These are phyloP conservation scores for Copidosoma aretas DNA, from an alignment of 2,888 invertebrate species.

Conservation along the genomic window DNA sequence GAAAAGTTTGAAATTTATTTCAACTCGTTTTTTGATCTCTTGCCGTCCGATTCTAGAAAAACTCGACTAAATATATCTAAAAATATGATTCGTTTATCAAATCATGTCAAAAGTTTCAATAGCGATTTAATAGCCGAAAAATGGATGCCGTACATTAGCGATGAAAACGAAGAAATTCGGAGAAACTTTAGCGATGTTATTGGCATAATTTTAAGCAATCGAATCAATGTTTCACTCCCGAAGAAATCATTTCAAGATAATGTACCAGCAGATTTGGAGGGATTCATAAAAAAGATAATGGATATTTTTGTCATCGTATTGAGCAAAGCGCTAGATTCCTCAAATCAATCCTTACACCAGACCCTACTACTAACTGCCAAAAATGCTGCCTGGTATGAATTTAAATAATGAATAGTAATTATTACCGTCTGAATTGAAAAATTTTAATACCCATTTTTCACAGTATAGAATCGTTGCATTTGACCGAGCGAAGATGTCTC, in stretches of 20 bases:
- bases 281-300: constrained; percentile 63
- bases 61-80: constrained; percentile 58
- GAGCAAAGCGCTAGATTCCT: constrained; percentile 61
- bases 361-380: constrained; percentile 66
- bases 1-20: constrained; percentile 49
- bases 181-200: constrained; percentile 57
- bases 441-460: not conserved
- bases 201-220: constrained; percentile 53
- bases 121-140: constrained; percentile 54
- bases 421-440: not conserved
- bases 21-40: constrained; percentile 49
- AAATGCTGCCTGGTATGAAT: constrained; percentile 62
- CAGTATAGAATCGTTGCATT: constrained; percentile 49
- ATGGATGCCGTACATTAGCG: constrained; percentile 61
- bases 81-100: constrained; percentile 61
- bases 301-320: constrained; percentile 53
- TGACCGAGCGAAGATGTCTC: constrained; percentile 63
- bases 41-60: constrained; percentile 48
- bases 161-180: constrained; percentile 56
- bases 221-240: constrained; percentile 56
- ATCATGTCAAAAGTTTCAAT: constrained; percentile 61
- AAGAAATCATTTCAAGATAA: constrained; percentile 57
- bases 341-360: constrained; percentile 66
- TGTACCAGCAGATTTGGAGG: constrained; percentile 52
- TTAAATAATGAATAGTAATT: not conserved